phyloP scores from a whole-genome alignment of 2,113 vertebrate genomes.

The Lepisosteus osseus region DNA sequence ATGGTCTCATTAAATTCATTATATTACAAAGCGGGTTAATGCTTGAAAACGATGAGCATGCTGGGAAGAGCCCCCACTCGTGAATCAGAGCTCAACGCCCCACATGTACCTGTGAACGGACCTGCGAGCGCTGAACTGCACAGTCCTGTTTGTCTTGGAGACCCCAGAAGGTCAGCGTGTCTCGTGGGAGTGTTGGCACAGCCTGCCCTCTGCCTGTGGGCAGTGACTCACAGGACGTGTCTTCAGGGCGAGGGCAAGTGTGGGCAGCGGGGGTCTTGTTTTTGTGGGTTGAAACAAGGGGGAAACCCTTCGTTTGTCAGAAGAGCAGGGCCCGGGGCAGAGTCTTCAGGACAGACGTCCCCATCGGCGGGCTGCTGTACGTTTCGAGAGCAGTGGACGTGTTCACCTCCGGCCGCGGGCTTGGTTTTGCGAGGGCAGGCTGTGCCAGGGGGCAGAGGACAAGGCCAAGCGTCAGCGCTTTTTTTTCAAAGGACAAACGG shows the following conservation, averaged over 20 bases:
- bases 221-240: background rate
- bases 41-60: no score
- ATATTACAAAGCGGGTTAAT: no score
- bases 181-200: no score
- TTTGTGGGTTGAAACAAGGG: background rate
- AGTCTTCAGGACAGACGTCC: conserved; percentile 56
- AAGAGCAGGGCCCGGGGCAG: background rate
- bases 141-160: no score
- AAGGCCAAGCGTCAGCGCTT: conserved; percentile 7
- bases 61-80: no score
- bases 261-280: background rate
- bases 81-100: no score
- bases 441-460: conserved; percentile 26
- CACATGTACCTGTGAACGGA: no score
- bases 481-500: conserved; percentile 14
- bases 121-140: no score
- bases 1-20: no score
- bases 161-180: no score
- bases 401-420: conserved; percentile 57
- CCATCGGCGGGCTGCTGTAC: conserved; percentile 55
- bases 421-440: conserved; percentile 41
- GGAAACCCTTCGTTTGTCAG: background rate
- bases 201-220: background rate
- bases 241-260: background rate
- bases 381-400: conserved; percentile 61